Base-by-base conservation (phyloP, 2,113 vertebrate species). In the Pelvicachromis taeniatus region DNA sequence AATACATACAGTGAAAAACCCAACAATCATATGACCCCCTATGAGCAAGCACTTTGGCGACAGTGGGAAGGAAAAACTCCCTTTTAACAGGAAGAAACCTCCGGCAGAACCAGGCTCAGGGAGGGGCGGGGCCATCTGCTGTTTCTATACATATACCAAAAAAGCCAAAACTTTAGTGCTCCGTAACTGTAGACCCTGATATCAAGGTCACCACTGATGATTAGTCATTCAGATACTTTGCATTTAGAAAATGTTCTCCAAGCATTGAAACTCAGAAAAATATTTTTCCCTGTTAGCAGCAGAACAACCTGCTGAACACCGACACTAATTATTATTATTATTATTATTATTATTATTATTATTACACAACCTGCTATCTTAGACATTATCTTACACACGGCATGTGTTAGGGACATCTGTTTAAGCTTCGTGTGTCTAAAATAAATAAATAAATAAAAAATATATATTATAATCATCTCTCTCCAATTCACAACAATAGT, bases 401-500 rank as follows among this genome's bases (percentile, higher is more conserved):
- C 29, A 10, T 59, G 26, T 59, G 3, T 31, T 31, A 31, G 31
- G 5, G 31, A 31, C 31, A 35, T 35, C 35, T 9, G 35, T 16
- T 33, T 61, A 61, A 2, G 31, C 31, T 4, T 63, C 31, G 11
- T 63, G 2, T n/a, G 59, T 35, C 58, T n/a, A 35, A 35, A n/a
- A n/a, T n/a, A n/a, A n/a, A n/a, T n/a, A n/a, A n/a, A n/a, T n/a
- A n/a, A n/a, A n/a, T n/a, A n/a, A n/a, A 35, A 7, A 35, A 35
- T 61, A 1, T 9, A 35, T n/a, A 61, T 19, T 33, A 33, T 26
- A 33, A 33, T 33, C 3, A 33, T 7, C 33, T 33, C 33, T n/a
- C 2, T 35, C 59, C n/a, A 2, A 63, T 3, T 63, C 59, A 38
- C 59, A 38, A 17, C 31, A n/a, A 0, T 4, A 38, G 31, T 63